These are phyloP conservation scores for Vespertilio murinus DNA, from an alignment of 2,797 vertebrate genomes.

Conservation along the genomic window DNA sequence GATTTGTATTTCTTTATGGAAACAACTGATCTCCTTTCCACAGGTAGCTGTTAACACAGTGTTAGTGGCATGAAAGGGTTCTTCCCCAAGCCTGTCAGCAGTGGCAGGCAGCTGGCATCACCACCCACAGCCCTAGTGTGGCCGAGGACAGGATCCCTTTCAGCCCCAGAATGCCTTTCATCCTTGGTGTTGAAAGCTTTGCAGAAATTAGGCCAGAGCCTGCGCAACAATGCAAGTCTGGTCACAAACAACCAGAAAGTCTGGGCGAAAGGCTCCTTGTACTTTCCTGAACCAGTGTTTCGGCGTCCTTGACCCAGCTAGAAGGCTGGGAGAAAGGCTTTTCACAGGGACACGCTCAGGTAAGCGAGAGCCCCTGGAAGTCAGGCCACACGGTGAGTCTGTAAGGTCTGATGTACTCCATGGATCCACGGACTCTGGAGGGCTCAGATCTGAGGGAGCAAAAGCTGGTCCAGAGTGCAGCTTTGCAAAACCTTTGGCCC, in stretches of 20 bases:
- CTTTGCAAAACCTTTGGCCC: not conserved
- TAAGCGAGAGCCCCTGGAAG: conserved; percentile 23
- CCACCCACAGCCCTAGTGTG: not conserved
- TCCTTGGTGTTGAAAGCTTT: conserved; percentile 31
- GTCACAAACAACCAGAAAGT: not conserved
- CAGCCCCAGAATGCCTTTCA: conserved; percentile 59
- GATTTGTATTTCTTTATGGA: not conserved
- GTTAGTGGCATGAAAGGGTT: not conserved
- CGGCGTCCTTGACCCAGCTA: conserved; percentile 38
- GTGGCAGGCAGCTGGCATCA: not conserved
- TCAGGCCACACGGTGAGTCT: not conserved
- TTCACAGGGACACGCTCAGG: conserved; percentile 45
- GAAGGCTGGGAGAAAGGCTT: not conserved
- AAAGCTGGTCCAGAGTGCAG: not conserved
- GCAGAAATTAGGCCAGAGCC: conserved; percentile 40
- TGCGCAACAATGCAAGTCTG: conserved; percentile 9
- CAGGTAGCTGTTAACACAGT: not conserved
- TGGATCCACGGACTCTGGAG: not conserved
- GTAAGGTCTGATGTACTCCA: not conserved
- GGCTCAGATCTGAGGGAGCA: not conserved
- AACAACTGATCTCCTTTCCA: not conserved
- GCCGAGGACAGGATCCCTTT: not conserved
- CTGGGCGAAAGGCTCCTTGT: not conserved
- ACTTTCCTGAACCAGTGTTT: not conserved
- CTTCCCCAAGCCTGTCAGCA: not conserved